These are phyloP conservation scores for Onychostoma macrolepis DNA, from an alignment of 2,113 vertebrate species.

Conservation along the genomic window DNA sequence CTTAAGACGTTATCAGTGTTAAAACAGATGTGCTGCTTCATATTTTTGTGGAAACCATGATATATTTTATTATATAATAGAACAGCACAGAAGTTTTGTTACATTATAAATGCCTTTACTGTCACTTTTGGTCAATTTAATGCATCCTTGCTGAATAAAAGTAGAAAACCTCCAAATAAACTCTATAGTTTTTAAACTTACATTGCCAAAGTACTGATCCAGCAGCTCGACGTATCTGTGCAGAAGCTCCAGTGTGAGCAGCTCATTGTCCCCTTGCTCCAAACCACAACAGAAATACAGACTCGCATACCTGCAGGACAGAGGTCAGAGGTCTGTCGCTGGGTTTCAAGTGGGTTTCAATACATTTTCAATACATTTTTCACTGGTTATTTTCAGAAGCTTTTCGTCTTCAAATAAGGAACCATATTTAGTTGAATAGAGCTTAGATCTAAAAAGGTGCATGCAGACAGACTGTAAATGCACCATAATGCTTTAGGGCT, in stretches of 20 bases:
- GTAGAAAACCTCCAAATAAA: background rate
- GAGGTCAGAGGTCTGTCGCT: conserved; percentile 20
- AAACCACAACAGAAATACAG: conserved; percentile 94
- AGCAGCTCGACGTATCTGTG: conserved; percentile 95
- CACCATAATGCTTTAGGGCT: background rate
- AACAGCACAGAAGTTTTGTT: background rate
- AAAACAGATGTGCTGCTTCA: background rate
- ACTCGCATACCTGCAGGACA: conserved; percentile 87
- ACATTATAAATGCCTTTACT: background rate
- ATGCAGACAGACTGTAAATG: background rate
- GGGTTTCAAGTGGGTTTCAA: background rate
- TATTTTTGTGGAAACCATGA: background rate
- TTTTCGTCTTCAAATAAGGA: no score
- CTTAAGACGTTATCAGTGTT: background rate
- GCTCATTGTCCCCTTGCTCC: conserved; percentile 92
- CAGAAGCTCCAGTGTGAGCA: conserved; percentile 89
- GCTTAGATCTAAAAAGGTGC: background rate
- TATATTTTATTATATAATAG: background rate
- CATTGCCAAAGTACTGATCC: conserved; percentile 98
- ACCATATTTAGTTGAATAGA: background rate
- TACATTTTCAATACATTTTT: background rate
- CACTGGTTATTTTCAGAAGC: background rate
- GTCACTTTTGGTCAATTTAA: background rate
- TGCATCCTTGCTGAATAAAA: background rate
- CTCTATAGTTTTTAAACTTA: conserved; percentile 63